Evolutionary conservation across 1,140 invertebrate genomes (phyloP).

Genomic region (Dinothrombium tinctorium): DNA sequence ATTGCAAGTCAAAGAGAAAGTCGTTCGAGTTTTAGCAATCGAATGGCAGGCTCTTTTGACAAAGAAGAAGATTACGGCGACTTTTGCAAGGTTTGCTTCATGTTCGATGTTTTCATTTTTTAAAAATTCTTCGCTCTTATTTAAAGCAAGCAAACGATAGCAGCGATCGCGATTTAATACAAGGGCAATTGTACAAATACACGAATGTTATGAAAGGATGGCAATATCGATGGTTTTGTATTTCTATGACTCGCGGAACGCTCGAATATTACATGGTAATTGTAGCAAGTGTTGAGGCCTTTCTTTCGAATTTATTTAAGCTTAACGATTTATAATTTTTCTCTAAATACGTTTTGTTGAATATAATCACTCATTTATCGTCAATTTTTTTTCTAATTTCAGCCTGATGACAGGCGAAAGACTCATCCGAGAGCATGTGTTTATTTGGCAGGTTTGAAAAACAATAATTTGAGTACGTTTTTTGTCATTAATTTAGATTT

Average conservation of each 20-base stretch:
- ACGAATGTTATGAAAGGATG: conserved; percentile 96
- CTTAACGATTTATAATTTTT: too few relatives aligned
- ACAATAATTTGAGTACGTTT: conserved; percentile 1
- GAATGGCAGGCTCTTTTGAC: too few relatives aligned
- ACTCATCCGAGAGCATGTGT: conserved; percentile 5
- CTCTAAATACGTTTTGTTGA: conserved; percentile 2
- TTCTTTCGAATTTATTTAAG: too few relatives aligned
- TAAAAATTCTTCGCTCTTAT: too few relatives aligned
- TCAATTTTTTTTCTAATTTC: conserved; percentile 2
- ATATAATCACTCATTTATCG: conserved; percentile 2
- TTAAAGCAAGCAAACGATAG: too few relatives aligned
- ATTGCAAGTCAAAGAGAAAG: too few relatives aligned
- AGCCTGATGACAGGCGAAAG: conserved; percentile 11
- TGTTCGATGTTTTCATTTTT: too few relatives aligned
- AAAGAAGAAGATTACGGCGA: too few relatives aligned
- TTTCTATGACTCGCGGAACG: conserved; percentile 66
- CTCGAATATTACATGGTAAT: conserved; percentile 71
- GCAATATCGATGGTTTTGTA: conserved; percentile 82
- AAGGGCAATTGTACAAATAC: conserved; percentile 79
- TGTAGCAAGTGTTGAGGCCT: too few relatives aligned
- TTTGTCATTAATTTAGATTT: neutral
- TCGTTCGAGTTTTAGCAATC: too few relatives aligned
- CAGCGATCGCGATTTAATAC: too few relatives aligned
- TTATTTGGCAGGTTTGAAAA: conserved; percentile 10
- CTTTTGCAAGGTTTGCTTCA: too few relatives aligned